Evolutionary conservation across 2,888 invertebrate genomes (phyloP).

Genomic region (Eupithecia dodoneata): DNA sequence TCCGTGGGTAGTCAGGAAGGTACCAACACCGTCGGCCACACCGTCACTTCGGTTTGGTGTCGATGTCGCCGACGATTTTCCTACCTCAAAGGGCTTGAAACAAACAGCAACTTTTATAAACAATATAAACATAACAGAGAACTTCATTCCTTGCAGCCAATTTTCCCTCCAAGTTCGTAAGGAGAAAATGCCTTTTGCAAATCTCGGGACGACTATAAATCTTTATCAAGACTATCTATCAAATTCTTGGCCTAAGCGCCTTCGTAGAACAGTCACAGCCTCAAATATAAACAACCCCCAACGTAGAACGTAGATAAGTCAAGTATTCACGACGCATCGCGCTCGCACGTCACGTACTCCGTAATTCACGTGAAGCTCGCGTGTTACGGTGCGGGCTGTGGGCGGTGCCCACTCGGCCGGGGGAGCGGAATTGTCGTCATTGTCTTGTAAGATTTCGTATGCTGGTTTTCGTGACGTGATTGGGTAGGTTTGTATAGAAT

Average conservation of each 20-base stretch:
- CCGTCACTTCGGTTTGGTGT: too few relatives aligned
- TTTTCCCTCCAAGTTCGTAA: too few relatives aligned
- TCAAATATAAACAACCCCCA: constrained; percentile 20
- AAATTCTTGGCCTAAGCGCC: background rate
- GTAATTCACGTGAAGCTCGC: constrained; percentile 24
- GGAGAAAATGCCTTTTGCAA: background rate
- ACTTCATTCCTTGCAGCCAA: too few relatives aligned
- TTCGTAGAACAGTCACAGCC: background rate
- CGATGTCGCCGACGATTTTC: too few relatives aligned
- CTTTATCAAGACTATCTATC: background rate
- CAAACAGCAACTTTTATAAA: too few relatives aligned
- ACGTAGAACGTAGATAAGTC: constrained; percentile 20
- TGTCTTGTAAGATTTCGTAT: constrained; percentile 10
- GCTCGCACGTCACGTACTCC: constrained; percentile 19
- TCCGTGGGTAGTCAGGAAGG: too few relatives aligned
- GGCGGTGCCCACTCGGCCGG: constrained; percentile 16
- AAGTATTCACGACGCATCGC: constrained; percentile 27
- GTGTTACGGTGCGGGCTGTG: background rate
- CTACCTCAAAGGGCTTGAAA: too few relatives aligned
- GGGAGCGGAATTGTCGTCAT: constrained; percentile 23
- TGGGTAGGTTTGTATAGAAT: background rate
- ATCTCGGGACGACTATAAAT: background rate
- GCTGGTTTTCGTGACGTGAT: background rate
- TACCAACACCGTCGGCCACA: too few relatives aligned
- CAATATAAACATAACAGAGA: too few relatives aligned